Percentiles rank a stretch among this genome's conserved stretches.
phyloP scores from a whole-genome alignment of 2,113 vertebrate species.

The Gnathonemus longibarbis region DNA sequence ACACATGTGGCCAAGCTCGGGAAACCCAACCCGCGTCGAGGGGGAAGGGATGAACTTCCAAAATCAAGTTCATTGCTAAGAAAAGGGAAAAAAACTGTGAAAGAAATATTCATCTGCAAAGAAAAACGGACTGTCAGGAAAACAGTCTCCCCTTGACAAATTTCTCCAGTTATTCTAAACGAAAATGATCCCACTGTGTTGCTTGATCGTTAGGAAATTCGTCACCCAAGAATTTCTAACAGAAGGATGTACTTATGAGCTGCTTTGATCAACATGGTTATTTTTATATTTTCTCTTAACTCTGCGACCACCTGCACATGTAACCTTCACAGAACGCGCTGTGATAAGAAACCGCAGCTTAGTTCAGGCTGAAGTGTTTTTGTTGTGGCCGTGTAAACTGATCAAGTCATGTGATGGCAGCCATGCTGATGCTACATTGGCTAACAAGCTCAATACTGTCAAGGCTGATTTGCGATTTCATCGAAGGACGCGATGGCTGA shows the following conservation, averaged over 20 bases:
- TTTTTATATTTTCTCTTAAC: slow-evolving; percentile 3
- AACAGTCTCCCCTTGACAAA: slow-evolving; percentile 21
- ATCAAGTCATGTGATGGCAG: not conserved
- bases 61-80: not conserved
- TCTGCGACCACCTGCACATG: not conserved
- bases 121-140: slow-evolving; percentile 21
- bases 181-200: slow-evolving; percentile 15
- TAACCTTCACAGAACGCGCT: not conserved
- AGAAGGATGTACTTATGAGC: not conserved
- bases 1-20: not conserved
- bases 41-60: not conserved
- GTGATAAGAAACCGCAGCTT: not conserved
- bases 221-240: slow-evolving; percentile 7
- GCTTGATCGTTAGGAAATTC: slow-evolving; percentile 1
- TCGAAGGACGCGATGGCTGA: not conserved
- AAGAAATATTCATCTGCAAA: slow-evolving; percentile 3
- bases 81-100: not conserved
- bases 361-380: not conserved
- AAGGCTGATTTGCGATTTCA: not conserved
- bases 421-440: not conserved
- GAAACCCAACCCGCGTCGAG: not conserved
- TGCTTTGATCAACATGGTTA: not conserved
- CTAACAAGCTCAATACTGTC: not conserved
- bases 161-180: slow-evolving; percentile 18
- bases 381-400: not conserved